Percentiles rank a stretch among this genome's conserved stretches.
Evolutionary conservation across 2,888 invertebrate species (phyloP).

Genomic region (Himalopsyche anomala): DNA sequence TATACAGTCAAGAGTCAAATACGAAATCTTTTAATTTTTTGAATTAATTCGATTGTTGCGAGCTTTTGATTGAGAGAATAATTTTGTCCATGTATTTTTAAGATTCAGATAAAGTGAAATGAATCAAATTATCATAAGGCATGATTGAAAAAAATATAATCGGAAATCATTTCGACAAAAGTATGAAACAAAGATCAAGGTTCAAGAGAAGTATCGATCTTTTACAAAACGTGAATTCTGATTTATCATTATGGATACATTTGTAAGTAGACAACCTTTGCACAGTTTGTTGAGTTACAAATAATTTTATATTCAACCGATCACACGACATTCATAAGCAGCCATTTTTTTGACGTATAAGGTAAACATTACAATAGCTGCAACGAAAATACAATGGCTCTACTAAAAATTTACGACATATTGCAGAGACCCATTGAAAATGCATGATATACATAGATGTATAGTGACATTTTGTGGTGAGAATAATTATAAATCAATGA

Average conservation of each 20-base stretch:
- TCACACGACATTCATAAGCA: neutral
- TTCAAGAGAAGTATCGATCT: conserved; percentile 4
- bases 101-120: neutral
- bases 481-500: too few species aligned
- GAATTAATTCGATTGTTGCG: conserved; percentile 1
- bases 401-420: too few species aligned
- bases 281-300: neutral
- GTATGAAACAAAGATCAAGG: neutral
- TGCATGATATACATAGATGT: too few species aligned
- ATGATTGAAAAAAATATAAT: neutral
- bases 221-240: neutral
- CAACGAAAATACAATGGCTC: too few species aligned
- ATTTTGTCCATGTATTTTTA: neutral
- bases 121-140: conserved; percentile 6
- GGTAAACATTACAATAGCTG: too few species aligned
- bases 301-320: neutral
- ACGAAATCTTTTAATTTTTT: conserved; percentile 10
- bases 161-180: neutral
- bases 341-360: too few species aligned
- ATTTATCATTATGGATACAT: neutral
- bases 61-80: neutral
- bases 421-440: too few species aligned
- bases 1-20: conserved; percentile 10
- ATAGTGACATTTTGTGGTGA: too few species aligned
- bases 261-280: neutral